These are phyloP conservation scores for Portevinia maculata DNA, from an alignment of 2,888 invertebrate species.

Conservation along the genomic window DNA sequence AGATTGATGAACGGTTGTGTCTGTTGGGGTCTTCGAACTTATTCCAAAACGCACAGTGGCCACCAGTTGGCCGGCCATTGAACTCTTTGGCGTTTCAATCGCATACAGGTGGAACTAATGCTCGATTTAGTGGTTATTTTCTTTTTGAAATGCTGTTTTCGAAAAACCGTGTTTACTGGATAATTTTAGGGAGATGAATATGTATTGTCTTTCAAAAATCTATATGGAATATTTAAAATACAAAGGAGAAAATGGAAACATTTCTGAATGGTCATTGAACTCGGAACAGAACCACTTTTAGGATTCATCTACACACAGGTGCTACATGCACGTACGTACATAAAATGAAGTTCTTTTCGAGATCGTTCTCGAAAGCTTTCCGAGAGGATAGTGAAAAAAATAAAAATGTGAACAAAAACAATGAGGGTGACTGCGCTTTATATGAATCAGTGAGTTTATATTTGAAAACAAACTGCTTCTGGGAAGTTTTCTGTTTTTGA, in stretches of 20 bases:
- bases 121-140: constrained; percentile 39
- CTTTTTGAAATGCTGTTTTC: neutral
- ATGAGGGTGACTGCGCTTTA: constrained; percentile 39
- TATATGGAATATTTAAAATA: constrained; percentile 8
- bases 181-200: neutral
- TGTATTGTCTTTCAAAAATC: neutral
- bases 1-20: constrained; percentile 45
- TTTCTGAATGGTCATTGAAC: constrained; percentile 65
- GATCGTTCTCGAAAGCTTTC: constrained; percentile 1
- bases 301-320: constrained; percentile 55
- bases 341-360: constrained; percentile 40
- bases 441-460: constrained; percentile 44
- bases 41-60: constrained; percentile 55
- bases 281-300: constrained; percentile 65
- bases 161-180: constrained; percentile 10
- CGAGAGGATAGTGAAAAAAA: constrained; percentile 6
- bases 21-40: constrained; percentile 20
- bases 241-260: constrained; percentile 18
- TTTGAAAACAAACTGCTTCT: constrained; percentile 45
- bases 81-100: constrained; percentile 58
- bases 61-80: constrained; percentile 58
- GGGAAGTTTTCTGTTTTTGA: constrained; percentile 14
- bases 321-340: neutral
- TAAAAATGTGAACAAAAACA: constrained; percentile 15
- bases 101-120: constrained; percentile 53